phyloP scores from a whole-genome alignment of 1,140 invertebrate species.

The Hormaphis cornu region DNA sequence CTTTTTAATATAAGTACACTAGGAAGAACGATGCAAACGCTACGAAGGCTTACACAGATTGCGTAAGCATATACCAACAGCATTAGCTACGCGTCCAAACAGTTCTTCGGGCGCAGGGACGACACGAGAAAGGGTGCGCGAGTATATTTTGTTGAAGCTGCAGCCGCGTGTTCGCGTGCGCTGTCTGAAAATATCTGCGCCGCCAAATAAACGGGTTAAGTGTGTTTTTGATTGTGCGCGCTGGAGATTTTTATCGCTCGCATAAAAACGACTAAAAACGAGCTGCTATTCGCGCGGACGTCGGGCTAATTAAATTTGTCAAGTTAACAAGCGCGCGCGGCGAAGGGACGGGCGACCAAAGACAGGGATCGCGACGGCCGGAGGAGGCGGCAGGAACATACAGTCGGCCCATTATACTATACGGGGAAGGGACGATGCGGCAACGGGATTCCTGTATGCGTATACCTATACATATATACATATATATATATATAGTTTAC shows the following conservation, averaged over 20 bases:
- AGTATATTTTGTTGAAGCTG: too few species aligned
- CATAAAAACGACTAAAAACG: slow-evolving; percentile 4
- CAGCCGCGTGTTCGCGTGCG: background rate
- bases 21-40: too few species aligned
- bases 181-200: slow-evolving; percentile 15
- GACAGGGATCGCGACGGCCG: too few species aligned
- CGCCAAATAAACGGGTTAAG: slow-evolving; percentile 6
- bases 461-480: background rate
- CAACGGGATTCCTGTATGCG: background rate
- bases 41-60: too few species aligned
- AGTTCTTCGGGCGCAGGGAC: too few species aligned
- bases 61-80: too few species aligned
- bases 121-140: too few species aligned
- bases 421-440: background rate
- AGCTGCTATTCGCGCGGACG: background rate
- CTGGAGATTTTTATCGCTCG: slow-evolving; percentile 1
- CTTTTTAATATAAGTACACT: too few species aligned
- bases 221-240: slow-evolving; percentile 21
- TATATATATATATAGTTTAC: too few species aligned
- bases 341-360: background rate
- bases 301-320: slow-evolving; percentile 32
- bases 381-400: background rate
- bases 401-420: too few species aligned
- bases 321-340: slow-evolving; percentile 10
- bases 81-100: too few species aligned